A percentile compares a stretch with the other conserved stretches of the same genome.
Conservation (phyloP, 37 sponge, comb jelly and placozoan genomes). For the Ianthella basta region DNA sequence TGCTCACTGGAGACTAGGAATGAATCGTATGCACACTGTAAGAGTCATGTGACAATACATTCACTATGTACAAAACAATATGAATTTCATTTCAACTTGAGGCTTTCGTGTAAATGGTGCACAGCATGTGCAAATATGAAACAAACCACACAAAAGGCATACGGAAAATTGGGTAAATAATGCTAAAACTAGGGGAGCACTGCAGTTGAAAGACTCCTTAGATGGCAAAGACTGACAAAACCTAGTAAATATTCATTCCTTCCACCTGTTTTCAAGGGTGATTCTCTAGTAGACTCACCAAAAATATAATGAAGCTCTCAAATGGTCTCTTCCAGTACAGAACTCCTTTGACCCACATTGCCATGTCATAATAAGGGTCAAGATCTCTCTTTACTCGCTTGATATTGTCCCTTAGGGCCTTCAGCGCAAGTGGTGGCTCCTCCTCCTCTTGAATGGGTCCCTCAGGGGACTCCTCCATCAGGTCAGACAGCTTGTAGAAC, state of each 20-base stretch:
- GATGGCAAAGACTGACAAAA: no score
- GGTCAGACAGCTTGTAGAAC: conserved; percentile 59
- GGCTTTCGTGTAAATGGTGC: no score
- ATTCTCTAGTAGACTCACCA: conserved; percentile 39
- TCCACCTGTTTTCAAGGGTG: background rate
- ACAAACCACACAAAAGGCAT: no score
- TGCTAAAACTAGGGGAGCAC: no score
- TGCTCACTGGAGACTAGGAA: background rate
- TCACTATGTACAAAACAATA: no score
- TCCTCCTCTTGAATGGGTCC: background rate
- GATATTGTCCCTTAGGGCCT: conserved; percentile 56
- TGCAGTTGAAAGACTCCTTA: no score
- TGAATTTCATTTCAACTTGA: no score
- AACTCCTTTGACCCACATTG: conserved; percentile 2
- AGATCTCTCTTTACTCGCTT: conserved; percentile 44
- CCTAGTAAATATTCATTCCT: no score
- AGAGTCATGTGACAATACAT: no score
- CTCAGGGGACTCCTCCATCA: conserved; percentile 43
- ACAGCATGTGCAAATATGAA: no score
- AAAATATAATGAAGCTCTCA: conserved; percentile 56
- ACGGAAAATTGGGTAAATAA: no score
- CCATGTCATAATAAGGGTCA: background rate
- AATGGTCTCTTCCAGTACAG: conserved; percentile 48
- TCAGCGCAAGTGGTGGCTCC: conserved; percentile 40
- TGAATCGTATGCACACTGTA: no score